Base-by-base conservation (phyloP, 64 coral and sea anemone genomes). In the Exaiptasia diaphana region DNA sequence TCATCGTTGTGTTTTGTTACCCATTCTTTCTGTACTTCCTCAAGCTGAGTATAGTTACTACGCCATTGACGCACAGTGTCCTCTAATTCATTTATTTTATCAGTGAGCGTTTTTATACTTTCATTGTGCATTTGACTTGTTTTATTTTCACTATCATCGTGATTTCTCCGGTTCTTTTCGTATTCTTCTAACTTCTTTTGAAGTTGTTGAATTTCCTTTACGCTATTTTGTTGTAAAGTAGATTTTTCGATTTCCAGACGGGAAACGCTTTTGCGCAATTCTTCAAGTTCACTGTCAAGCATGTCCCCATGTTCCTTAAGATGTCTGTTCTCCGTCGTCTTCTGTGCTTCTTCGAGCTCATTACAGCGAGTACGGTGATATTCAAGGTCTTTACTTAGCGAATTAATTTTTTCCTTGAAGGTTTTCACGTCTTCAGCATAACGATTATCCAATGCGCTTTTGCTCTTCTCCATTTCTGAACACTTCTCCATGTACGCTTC, bases 1-100 rank as follows among this genome's bases (percentile, higher is more conserved):
- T 89, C 67, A 8, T 79, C 80, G 15, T 54, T 50, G 38, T 89
- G 63, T 52, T 90, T 83, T 50, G 53, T 80, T 42, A 85, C 91
- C 23, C 82, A 78, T 33, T 62, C 67, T 20, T 27, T 57, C 45
- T 95, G 78, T 4, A 59, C 59, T 49, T 88, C 83, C 46, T 81
- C 34, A 63, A 93, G 52, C 62, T 77, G 43, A 10, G 44, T 29
- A 46, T 67, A 80, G 23, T 74, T 80, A 80, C 67, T 20, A 46
- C 49, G 42, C 58, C 43, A 80, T 50, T 87, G 73, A 26, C 68
- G 79, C 15, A 90, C 52, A 41, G 77, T 52, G 41, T 57, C 79
- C n/a, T 89, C 86, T 36, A 89, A 41, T 38, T 79, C 74, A 25
- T 52, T 18, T 6, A 84, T 35, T 40, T 52, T 72, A 24, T 59